Evolutionary conservation across 1,140 invertebrate genomes (phyloP), one percentile per base, ranked within the genome.

Genomic region (Dendrolimus punctatus): DNA sequence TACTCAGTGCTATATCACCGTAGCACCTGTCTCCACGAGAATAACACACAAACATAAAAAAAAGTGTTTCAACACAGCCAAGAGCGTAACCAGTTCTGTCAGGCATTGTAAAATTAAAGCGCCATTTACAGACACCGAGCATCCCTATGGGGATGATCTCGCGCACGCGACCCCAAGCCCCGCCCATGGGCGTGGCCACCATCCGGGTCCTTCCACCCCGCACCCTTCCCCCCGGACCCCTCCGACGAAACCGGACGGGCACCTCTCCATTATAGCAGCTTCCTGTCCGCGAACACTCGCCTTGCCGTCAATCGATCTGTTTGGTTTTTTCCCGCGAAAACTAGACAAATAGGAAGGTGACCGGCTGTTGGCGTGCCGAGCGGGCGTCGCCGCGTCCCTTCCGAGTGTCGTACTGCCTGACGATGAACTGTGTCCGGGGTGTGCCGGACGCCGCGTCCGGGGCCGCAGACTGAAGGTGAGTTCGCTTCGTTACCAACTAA

Each of bases 261-360:
- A 62, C 70, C 74, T 77, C 71, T 68, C 78, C 78, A 81, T 84
- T 84, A 84, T 84, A 71, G 70, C 72, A 62, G 78, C 62, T 81
- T 84, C 80, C 80, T 84, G 80, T 84, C 76, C 75, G 70, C 68
- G 74, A 69, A 74, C 78, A 71, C 77, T 71, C 76, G 78, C 69
- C 72, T 76, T 71, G 73, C 76, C 68, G 64, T 73, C 73, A 73
- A 80, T 81, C 66, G 78, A 81, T 84, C 77, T 84, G 80, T 84
- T 84, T 81, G 76, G 80, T 81, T 84, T 78, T 83, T 84, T 73
- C 23, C 23, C 23, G 23, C 23, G 23, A 23, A 23, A 74, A 72
- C 69, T 73, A 75, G 71, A 68, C 73, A 66, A 71, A 77, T 75
- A 73, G 61, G 23, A 23, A 23, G 23, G 23, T 23, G 23, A 40